Evolutionary conservation across 2,113 vertebrate genomes (phyloP), one percentile per base, ranked within the genome.

Genomic region (Ahaetulla prasina): DNA sequence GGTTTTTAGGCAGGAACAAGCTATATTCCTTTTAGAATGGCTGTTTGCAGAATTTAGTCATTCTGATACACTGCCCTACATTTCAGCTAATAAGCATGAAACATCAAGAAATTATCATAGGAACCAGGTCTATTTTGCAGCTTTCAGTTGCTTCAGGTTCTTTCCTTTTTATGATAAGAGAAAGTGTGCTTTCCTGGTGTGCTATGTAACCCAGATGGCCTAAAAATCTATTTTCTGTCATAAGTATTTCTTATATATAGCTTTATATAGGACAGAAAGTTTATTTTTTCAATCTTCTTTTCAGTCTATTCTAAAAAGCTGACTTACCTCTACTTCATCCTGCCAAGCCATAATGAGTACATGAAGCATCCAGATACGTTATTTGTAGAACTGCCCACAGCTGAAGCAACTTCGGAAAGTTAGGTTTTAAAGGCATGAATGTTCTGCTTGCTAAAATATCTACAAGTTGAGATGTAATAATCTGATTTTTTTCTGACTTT

Each of bases 291-390:
- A 85, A 47, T 85, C n/a, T 85, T 30, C 88, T 85, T 30, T 49
- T 89, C 68, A 27, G 39, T 50, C 74, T 92, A 60, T 43, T 57
- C 92, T 89, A n/a, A 47, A 89, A 92, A 89, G 54, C 43, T 92
- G 91, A 86, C 85, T 91, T 52, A 74, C 85, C 35, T 74, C 55
- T 86, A 88, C n/a, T 68, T 52, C n/a, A 92, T 87, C n/a, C 47
- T 88, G 91, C 91, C 91, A 92, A 92, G 49, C 91, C 91, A 92
- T 88, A 92, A 92, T 92, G 57, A 92, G 57, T 68, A 25, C 47
- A 52, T 74, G 91, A 35, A 88, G 91, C 47, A 88, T 68, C 57
- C 47, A 68, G 47, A 68, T 57, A 39, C 88, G 52, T 68, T 87
- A 92, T 88, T 63, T 50, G 23, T 68, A 53, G 55, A 23, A 68